Evolutionary conservation across 2,888 invertebrate genomes (phyloP), one percentile per base, ranked within the genome.

Genomic region (Zhengitettix transpicula): DNA sequence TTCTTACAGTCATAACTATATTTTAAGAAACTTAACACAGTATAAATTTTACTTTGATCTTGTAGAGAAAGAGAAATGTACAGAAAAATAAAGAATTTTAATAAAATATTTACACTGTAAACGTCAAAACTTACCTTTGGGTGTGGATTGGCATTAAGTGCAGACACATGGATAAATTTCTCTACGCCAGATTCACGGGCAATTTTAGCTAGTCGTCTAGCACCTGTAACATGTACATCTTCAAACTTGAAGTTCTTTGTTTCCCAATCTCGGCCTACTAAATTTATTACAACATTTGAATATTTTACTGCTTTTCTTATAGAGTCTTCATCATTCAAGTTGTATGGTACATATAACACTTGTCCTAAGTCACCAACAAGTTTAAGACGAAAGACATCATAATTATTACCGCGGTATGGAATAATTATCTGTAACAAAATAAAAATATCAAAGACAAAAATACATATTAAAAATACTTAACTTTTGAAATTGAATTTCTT

Each of bases 281-380:
- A 77, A 73, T 99, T 99, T 65, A 99, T 84, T 1, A 98, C 99
- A 58, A 98, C 92, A 77, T 98, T 96, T 1, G 98, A 98, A 76
- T 99, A 89, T 69, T 88, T 87, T 51, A 99, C 83, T 11, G 87
- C 85, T 68, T 85, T 87, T 3, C 81, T 78, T 66, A 99, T 86
- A 0, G 90, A 84, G 47, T 87, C 87, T 65, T 95, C 91, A 77
- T 98, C 94, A 52, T 80, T 75, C 54, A 98, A 70, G 69, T 94
- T 74, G 73, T 81, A 96, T 12, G 89, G 91, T 70, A 89, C 83
- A 69, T 93, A 97, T 12, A 93, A 77, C 10, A 97, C 85, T 77
- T 98, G 98, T 3, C 98, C 99, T 64, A 99, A 79, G 74, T 99
- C 99, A 28, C 98, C 98, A 67, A 79, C 78, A 0, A 96, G 76